phyloP scores from a whole-genome alignment of 2,888 invertebrate species.

The Orthonychiurus folsomi region DNA sequence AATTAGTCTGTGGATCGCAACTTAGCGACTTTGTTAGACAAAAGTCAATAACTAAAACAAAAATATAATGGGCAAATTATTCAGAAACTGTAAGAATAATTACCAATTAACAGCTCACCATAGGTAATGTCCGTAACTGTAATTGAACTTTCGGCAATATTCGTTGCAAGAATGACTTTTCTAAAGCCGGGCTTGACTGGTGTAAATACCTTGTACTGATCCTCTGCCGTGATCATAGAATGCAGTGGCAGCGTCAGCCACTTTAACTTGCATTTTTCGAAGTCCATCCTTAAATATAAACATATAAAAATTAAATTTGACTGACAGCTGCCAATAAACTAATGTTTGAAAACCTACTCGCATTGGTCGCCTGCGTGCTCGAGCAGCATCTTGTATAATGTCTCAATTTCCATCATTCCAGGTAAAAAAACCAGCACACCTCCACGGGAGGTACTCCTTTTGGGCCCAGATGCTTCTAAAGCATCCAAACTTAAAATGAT shows the following conservation, averaged over 20 bases:
- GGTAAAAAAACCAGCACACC: constrained; percentile 84
- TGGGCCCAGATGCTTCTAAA: constrained; percentile 49
- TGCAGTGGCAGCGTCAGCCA: constrained; percentile 50
- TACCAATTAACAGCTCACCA: constrained; percentile 47
- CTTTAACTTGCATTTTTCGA: constrained; percentile 14
- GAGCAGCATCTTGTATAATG: constrained; percentile 36
- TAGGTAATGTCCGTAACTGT: constrained; percentile 81
- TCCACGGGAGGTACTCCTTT: constrained; percentile 43
- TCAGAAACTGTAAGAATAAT: constrained; percentile 3
- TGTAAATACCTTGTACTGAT: constrained; percentile 58
- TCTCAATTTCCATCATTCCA: constrained; percentile 60
- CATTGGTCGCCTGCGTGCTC: no score
- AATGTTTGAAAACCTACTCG: no score
- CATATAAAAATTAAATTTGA: no score
- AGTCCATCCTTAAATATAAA: no score
- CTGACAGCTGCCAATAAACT: no score
- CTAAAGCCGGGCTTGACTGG: constrained; percentile 56
- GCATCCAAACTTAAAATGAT: constrained; percentile 59
- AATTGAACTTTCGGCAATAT: constrained; percentile 86
- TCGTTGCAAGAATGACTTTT: constrained; percentile 80
- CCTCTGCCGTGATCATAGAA: constrained; percentile 68
- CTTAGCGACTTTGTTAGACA: constrained; percentile 77
- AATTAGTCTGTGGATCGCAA: constrained; percentile 67
- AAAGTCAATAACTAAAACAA: constrained; percentile 74
- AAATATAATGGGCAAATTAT: constrained; percentile 7